These are phyloP conservation scores for Acanthurus tractus DNA, from an alignment of 2,797 vertebrate species.

Conservation along the genomic window DNA sequence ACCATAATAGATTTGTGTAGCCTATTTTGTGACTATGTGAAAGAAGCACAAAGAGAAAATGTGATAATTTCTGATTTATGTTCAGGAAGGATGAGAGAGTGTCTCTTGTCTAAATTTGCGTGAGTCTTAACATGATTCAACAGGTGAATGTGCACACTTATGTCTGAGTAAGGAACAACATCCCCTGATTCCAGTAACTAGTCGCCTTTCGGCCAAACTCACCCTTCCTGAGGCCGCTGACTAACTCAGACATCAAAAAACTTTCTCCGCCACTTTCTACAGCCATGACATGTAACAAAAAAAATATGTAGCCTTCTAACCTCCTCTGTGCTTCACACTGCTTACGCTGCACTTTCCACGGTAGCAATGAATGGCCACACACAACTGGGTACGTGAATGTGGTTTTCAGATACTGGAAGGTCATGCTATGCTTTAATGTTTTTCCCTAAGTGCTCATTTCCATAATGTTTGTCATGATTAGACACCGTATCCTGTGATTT, in stretches of 20 bases:
- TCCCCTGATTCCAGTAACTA: slow-evolving; percentile 73
- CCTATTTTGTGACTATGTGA: neutral
- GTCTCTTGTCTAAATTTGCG: slow-evolving; percentile 5
- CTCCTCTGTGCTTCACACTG: slow-evolving; percentile 28
- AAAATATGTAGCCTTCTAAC: slow-evolving; percentile 2
- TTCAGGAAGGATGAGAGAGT: neutral
- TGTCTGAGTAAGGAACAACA: slow-evolving; percentile 50
- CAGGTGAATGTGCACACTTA: slow-evolving; percentile 62
- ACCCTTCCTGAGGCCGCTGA: slow-evolving; percentile 69
- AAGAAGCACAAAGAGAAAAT: slow-evolving; percentile 7
- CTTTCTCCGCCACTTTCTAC: slow-evolving; percentile 62
- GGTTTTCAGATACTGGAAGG: neutral
- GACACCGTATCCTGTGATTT: neutral
- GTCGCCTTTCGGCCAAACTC: slow-evolving; percentile 32
- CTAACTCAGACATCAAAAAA: slow-evolving; percentile 62
- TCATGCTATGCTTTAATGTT: slow-evolving; percentile 4
- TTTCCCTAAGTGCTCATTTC: slow-evolving; percentile 2
- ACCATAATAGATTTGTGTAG: neutral
- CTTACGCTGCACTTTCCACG: slow-evolving; percentile 55
- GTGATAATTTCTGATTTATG: slow-evolving; percentile 11
- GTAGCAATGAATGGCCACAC: slow-evolving; percentile 12
- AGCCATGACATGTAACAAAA: slow-evolving; percentile 29
- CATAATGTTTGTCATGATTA: neutral
- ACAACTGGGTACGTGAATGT: neutral
- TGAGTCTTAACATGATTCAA: slow-evolving; percentile 72